Evolutionary conservation across 2,797 vertebrate species (phyloP), one percentile per base, ranked within the genome.

Genomic region (Tympanoctomys barrerae): DNA sequence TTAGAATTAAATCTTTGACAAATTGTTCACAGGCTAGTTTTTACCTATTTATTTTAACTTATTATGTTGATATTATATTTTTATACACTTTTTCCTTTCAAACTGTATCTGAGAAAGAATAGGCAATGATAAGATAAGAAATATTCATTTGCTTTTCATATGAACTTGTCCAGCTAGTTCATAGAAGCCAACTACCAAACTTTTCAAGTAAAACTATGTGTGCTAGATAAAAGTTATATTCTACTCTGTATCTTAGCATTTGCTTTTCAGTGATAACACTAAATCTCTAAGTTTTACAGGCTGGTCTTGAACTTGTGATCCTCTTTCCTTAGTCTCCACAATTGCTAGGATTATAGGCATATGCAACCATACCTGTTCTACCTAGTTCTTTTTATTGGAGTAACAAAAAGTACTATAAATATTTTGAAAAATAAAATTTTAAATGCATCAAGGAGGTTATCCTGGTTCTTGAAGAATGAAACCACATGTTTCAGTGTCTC

Each of bases 31-130:
- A 62, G 13, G 52, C 70, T 85, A 42, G 5, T 79, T 96, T 93
- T 64, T 8, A 84, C 5, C 16, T 90, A 1, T 86, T 90, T 73
- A 88, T 88, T 95, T 79, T 21, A 85, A 87, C 42, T 79, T 62
- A 71, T 2, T 81, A 14, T 75, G 46, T 28, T 88, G 42, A 4
- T 24, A 22, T 46, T 92, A 28, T 46, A 22, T 28, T 77, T 94
- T 21, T 71, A 22, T 86, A 28, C 61, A 22, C 84, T 68, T 85
- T 94, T 94, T 90, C 49, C 68, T 24, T 49, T 82, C 61, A 64
- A 83, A 71, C 49, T 64, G 16, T 52, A 71, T 52, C 11, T 5
- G 90, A 52, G 46, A 87, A 89, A 89, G 5, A 42, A 31, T 33
- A 49, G n/a, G 36, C 2, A 80, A 52, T 2, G 80, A 64, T 68